These are phyloP conservation scores for Anaspis maculata DNA, from an alignment of 2,888 invertebrate genomes.

Conservation along the genomic window DNA sequence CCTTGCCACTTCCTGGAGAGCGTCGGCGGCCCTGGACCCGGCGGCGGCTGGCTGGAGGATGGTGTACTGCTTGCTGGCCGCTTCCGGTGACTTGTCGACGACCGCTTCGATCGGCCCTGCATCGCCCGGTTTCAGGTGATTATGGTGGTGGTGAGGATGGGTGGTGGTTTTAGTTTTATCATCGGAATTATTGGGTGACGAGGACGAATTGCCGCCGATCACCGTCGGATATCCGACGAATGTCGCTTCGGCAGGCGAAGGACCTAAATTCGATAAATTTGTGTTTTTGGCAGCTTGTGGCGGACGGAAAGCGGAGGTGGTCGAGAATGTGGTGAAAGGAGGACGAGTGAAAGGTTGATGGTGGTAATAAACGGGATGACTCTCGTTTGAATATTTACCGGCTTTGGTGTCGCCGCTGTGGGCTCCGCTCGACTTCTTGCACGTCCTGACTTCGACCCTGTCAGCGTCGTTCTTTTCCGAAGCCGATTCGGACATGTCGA, in stretches of 20 bases:
- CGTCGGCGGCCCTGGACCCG: constrained; percentile 73
- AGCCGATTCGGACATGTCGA: constrained; percentile 66
- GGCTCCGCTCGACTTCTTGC: too few relatives aligned
- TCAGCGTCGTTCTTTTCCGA: constrained; percentile 55
- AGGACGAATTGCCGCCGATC: constrained; percentile 9
- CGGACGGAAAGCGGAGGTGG: constrained; percentile 74
- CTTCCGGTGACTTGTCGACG: constrained; percentile 38
- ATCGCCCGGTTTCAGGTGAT: constrained; percentile 40
- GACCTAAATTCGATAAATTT: constrained; percentile 47
- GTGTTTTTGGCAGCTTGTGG: constrained; percentile 43
- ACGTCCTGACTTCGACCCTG: too few relatives aligned
- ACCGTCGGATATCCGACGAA: constrained; percentile 63
- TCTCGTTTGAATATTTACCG: constrained; percentile 7
- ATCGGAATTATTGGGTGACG: too few relatives aligned
- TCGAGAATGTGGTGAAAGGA: constrained; percentile 41
- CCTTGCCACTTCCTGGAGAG: constrained; percentile 63
- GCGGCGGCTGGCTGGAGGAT: constrained; percentile 77
- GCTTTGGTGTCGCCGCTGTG: constrained; percentile 16
- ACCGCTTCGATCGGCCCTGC: constrained; percentile 26
- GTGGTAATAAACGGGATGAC: not conserved
- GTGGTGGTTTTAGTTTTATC: constrained; percentile 44
- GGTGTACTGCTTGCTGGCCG: constrained; percentile 72
- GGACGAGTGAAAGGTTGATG: too few relatives aligned
- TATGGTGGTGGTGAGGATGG: too few relatives aligned
- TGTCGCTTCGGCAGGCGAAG: constrained; percentile 62